Percentiles rank a stretch among this genome's conserved stretches.
These are phyloP conservation scores for Macrosiphum euphorbiae DNA, from an alignment of 2,888 invertebrate species.

Conservation along the genomic window DNA sequence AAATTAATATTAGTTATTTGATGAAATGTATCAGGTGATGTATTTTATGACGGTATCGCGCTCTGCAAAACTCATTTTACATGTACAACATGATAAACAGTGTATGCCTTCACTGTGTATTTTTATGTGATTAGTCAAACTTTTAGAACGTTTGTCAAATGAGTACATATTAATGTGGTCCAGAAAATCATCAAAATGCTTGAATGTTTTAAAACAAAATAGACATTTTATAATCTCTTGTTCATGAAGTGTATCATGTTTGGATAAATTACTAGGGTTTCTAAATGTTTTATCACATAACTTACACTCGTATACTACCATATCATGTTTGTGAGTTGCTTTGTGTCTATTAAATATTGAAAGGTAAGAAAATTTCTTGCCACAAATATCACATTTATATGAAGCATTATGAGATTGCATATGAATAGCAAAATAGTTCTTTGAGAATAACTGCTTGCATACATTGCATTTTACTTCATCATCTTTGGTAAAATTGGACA, in stretches of 20 bases:
- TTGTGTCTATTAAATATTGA: conserved; percentile 39
- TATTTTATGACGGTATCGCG: conserved; percentile 30
- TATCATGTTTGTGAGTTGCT: conserved; percentile 9
- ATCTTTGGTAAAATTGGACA: neutral
- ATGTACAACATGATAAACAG: conserved; percentile 16
- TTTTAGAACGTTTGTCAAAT: conserved; percentile 7
- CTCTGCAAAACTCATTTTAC: conserved; percentile 37
- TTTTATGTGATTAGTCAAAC: neutral
- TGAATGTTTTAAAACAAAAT: conserved; percentile 38
- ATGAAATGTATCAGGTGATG: neutral
- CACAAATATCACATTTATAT: conserved; percentile 42
- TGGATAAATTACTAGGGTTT: neutral
- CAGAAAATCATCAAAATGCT: neutral
- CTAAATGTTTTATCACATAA: conserved; percentile 7
- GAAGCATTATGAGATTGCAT: neutral
- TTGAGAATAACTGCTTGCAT: conserved; percentile 37
- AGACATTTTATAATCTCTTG: conserved; percentile 31
- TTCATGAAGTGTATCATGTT: conserved; percentile 25
- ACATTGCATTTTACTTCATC: conserved; percentile 32
- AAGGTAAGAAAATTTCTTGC: conserved; percentile 26
- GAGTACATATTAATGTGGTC: neutral
- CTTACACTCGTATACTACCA: neutral
- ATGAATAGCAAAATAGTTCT: conserved; percentile 7
- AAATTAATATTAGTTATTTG: neutral
- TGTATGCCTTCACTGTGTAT: neutral